Evolutionary conservation across 2,888 invertebrate genomes (phyloP).

Genomic region (Macrophya annulata): DNA sequence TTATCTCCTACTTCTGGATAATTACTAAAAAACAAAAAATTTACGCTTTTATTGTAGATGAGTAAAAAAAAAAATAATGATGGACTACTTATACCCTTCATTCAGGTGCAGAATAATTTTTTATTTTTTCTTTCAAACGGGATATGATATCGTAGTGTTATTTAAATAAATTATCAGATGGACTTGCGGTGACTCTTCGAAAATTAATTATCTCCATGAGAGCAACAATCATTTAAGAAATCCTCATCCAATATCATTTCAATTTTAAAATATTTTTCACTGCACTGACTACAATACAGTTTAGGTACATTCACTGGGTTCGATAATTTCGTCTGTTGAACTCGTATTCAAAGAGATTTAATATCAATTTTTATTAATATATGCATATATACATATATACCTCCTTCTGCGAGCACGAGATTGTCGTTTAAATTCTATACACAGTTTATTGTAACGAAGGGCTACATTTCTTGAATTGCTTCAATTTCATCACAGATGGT

Average conservation of each 20-base stretch:
- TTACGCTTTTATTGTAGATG: too few relatives aligned
- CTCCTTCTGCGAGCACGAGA: neutral
- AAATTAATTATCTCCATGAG: neutral
- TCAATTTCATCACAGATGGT: conserved; percentile 10
- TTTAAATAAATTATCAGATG: too few relatives aligned
- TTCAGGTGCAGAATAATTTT: too few relatives aligned
- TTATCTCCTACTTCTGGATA: neutral
- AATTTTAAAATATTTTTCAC: neutral
- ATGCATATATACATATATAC: too few relatives aligned
- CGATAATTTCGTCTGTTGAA: neutral
- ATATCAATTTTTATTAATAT: neutral
- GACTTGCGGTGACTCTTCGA: neutral
- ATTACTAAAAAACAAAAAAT: too few relatives aligned
- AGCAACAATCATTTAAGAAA: neutral
- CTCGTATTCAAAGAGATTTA: neutral
- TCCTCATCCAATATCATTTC: neutral
- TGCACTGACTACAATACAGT: neutral
- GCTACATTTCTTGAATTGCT: conserved; percentile 1
- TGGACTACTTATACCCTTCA: too few relatives aligned
- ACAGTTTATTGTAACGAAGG: neutral
- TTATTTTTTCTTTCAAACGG: too few relatives aligned
- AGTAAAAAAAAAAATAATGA: too few relatives aligned
- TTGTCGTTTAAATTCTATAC: neutral
- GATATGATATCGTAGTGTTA: too few relatives aligned
- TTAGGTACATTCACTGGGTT: neutral